These are phyloP conservation scores for chimpanzee (Pan troglodytes) DNA, from an alignment of 2,113 vertebrate genomes.

Conservation along the genomic window NHGRI_mPanTro3-v2.1_pri NC_072409.2:73298001-73298500, in stretches of 20 bases:
- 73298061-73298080: not conserved
- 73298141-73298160: not conserved
- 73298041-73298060: not conserved
- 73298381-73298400: not conserved
- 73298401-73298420: not conserved
- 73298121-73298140: not conserved
- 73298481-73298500: not conserved
- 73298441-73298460: not conserved
- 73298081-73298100: not conserved
- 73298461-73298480: not conserved
- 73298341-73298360: not conserved
- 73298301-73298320: not conserved
- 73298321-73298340: not conserved
- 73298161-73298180: not conserved
- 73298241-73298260: not conserved
- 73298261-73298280: not conserved
- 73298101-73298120: not conserved
- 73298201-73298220: not conserved
- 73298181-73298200: not conserved
- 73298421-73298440: not conserved
- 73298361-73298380: not conserved
- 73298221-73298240: not conserved
- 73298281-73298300: not conserved
- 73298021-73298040: not conserved
- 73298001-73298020: not conserved